These are phyloP conservation scores for Phodopus roborovskii DNA, from an alignment of 2,113 vertebrate genomes.

Conservation along the genomic window DNA sequence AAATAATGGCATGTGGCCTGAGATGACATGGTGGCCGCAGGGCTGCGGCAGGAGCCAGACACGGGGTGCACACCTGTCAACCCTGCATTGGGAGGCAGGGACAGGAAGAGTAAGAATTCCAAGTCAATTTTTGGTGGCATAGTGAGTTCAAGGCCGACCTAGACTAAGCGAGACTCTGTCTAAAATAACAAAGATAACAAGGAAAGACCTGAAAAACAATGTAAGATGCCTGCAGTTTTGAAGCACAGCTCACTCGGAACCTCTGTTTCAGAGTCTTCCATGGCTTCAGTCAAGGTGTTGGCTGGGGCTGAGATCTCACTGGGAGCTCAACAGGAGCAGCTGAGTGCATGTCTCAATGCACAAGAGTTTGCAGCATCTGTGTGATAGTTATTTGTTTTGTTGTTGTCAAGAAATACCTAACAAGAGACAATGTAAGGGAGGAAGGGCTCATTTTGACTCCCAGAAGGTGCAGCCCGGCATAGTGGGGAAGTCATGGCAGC, in stretches of 20 bases:
- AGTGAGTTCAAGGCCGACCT: background rate
- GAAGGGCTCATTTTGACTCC: background rate
- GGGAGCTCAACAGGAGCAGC: background rate
- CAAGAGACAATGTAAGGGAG: background rate
- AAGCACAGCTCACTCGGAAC: background rate
- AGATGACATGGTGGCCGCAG: background rate
- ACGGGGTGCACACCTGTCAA: background rate
- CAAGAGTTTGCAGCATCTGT: too few relatives aligned
- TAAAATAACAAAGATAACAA: background rate
- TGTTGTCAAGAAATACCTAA: background rate
- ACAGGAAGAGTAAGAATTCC: background rate
- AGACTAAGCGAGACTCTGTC: background rate
- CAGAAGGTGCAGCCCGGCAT: background rate
- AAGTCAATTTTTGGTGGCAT: background rate
- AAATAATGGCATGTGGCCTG: background rate
- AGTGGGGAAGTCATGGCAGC: background rate
- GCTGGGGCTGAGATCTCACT: background rate
- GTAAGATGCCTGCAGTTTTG: background rate
- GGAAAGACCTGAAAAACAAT: too few relatives aligned
- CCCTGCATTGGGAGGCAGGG: background rate
- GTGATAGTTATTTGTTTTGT: background rate
- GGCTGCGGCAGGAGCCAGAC: background rate
- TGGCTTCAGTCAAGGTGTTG: background rate
- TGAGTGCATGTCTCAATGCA: background rate
- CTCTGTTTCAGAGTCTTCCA: background rate